These are phyloP conservation scores for Leptinotarsa juncta DNA, from an alignment of 2,888 invertebrate species.

Conservation along the genomic window DNA sequence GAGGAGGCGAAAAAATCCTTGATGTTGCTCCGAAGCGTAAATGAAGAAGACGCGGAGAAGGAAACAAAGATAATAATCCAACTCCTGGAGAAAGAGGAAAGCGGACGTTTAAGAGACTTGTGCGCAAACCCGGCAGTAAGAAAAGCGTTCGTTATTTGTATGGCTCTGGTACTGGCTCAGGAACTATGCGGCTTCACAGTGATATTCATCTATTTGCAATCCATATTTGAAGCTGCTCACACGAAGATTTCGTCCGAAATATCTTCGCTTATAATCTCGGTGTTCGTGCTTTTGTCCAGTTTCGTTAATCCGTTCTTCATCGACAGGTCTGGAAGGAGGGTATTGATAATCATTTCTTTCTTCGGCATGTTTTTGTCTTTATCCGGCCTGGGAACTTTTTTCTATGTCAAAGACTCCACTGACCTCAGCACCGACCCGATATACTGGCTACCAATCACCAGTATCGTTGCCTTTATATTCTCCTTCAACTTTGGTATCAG, in stretches of 20 bases:
- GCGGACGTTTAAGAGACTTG: constrained; percentile 61
- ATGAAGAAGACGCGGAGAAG: constrained; percentile 70
- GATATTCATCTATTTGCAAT: constrained; percentile 69
- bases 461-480: constrained; percentile 78
- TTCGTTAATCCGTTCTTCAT: constrained; percentile 78
- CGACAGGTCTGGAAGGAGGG: constrained; percentile 79
- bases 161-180: constrained; percentile 72
- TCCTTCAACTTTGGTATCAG: constrained; percentile 73
- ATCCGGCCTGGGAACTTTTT: constrained; percentile 66
- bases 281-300: constrained; percentile 80
- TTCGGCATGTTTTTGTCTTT: constrained; percentile 74
- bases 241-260: constrained; percentile 71
- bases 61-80: constrained; percentile 63
- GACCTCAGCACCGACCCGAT: constrained; percentile 65
- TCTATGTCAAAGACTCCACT: constrained; percentile 68
- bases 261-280: constrained; percentile 80
- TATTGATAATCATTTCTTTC: constrained; percentile 77
- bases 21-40: constrained; percentile 76
- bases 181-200: constrained; percentile 68
- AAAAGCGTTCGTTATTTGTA: constrained; percentile 80
- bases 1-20: constrained; percentile 75
- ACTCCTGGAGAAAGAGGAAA: constrained; percentile 39
- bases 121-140: constrained; percentile 71
- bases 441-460: constrained; percentile 78
- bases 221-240: constrained; percentile 76